Evolutionary conservation across 2,888 invertebrate species (phyloP).

Genomic region (Pherbina coryleti): DNA sequence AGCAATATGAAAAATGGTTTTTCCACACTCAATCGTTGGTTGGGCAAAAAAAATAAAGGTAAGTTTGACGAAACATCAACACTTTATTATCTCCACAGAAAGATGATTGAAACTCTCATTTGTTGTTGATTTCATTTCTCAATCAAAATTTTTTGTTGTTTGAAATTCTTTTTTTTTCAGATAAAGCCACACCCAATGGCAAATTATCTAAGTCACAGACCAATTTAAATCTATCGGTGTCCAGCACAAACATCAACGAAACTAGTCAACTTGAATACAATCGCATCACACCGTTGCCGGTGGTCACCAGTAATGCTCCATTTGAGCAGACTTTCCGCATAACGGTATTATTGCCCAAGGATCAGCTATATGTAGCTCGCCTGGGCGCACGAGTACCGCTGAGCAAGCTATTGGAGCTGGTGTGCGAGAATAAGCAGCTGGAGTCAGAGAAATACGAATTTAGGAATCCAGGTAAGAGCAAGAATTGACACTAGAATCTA

Average conservation of each 20-base stretch:
- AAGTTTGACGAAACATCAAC: slow-evolving; percentile 45
- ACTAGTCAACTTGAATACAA: slow-evolving; percentile 70
- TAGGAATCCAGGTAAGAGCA: slow-evolving; percentile 78
- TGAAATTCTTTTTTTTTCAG: slow-evolving; percentile 44
- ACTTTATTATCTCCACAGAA: neutral
- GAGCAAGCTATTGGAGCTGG: slow-evolving; percentile 78
- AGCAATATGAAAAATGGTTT: slow-evolving; percentile 69
- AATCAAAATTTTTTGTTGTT: neutral
- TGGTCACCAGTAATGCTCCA: slow-evolving; percentile 68
- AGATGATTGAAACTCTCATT: neutral
- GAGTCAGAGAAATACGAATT: slow-evolving; percentile 81
- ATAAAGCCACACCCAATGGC: slow-evolving; percentile 60
- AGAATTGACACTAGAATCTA: neutral
- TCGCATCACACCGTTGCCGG: slow-evolving; percentile 67
- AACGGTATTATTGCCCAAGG: slow-evolving; percentile 81
- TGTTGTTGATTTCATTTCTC: neutral
- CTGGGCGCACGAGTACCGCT: slow-evolving; percentile 79
- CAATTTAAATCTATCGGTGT: slow-evolving; percentile 60
- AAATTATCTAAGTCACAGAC: slow-evolving; percentile 66
- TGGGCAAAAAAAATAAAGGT: slow-evolving; percentile 69
- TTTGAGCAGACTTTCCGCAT: slow-evolving; percentile 70
- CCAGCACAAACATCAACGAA: slow-evolving; percentile 63
- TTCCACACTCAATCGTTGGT: slow-evolving; percentile 69
- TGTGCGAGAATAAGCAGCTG: slow-evolving; percentile 82
- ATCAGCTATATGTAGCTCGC: slow-evolving; percentile 83